Conservation (phyloP, 2,113 vertebrate genomes). For the Prietella phreatophila region DNA sequence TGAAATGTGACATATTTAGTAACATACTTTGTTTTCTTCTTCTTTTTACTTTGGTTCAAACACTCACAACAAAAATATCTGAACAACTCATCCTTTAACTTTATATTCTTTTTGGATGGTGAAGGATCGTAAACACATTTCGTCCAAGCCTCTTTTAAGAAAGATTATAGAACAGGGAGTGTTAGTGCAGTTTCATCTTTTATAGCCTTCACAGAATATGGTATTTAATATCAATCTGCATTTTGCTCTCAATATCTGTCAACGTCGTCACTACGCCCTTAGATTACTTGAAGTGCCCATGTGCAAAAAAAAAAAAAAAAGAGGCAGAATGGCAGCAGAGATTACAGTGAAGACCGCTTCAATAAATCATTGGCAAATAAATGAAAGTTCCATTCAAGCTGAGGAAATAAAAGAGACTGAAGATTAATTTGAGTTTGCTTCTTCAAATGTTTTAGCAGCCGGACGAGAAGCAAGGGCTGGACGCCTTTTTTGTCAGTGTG, state of each 20-base stretch:
- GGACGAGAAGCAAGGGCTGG: conserved; percentile 36
- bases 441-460: conserved; percentile 50
- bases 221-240: conserved; percentile 31
- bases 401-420: conserved; percentile 30
- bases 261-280: background rate
- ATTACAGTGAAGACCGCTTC: conserved; percentile 43
- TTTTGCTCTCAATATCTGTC: background rate
- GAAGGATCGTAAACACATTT: background rate
- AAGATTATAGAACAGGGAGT: conserved; percentile 20
- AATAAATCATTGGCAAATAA: conserved; percentile 42
- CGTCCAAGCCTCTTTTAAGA: background rate
- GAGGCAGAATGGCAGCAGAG: background rate
- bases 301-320: conserved; percentile 20
- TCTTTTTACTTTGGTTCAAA: too few relatives aligned
- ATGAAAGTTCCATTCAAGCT: conserved; percentile 37
- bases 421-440: conserved; percentile 43
- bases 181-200: background rate
- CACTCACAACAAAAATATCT: too few relatives aligned
- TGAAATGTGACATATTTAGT: conserved; percentile 5
- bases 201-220: background rate
- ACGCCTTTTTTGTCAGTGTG: conserved; percentile 28
- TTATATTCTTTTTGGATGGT: background rate
- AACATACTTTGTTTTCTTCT: background rate
- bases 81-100: background rate
- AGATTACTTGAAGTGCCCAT: conserved; percentile 30